Evolutionary conservation across 2,888 invertebrate species (phyloP).

Genomic region (Mythimna vitellina): DNA sequence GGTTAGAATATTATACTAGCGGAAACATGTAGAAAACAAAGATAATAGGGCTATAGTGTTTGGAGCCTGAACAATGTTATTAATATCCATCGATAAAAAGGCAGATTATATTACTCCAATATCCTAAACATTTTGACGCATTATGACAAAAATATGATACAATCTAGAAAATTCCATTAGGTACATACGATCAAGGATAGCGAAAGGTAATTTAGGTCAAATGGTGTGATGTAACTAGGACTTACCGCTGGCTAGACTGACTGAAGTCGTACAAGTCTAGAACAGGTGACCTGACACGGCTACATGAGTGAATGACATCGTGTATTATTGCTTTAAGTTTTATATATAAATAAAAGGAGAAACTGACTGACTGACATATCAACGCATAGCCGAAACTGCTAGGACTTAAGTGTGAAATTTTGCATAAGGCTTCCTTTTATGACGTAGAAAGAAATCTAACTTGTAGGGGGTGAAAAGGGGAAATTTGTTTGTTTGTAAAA

Average conservation of each 20-base stretch:
- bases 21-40: too few relatives aligned
- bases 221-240: slow-evolving; percentile 57
- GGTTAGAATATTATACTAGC: too few relatives aligned
- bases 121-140: slow-evolving; percentile 20
- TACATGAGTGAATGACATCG: slow-evolving; percentile 54
- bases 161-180: slow-evolving; percentile 45
- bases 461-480: too few relatives aligned
- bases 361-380: too few relatives aligned
- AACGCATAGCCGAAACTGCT: too few relatives aligned
- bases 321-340: slow-evolving; percentile 33
- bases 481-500: too few relatives aligned
- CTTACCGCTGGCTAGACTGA: slow-evolving; percentile 62
- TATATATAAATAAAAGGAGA: neutral
- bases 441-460: too few relatives aligned
- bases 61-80: too few relatives aligned
- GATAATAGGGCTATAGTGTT: too few relatives aligned
- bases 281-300: slow-evolving; percentile 46
- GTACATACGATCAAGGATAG: slow-evolving; percentile 51
- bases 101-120: neutral
- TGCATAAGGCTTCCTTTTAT: too few relatives aligned
- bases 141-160: slow-evolving; percentile 45
- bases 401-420: too few relatives aligned
- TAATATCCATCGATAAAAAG: too few relatives aligned
- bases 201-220: slow-evolving; percentile 63
- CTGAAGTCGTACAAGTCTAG: slow-evolving; percentile 59